phyloP scores from a whole-genome alignment of 2,888 invertebrate species.

The Euproctis similis region DNA sequence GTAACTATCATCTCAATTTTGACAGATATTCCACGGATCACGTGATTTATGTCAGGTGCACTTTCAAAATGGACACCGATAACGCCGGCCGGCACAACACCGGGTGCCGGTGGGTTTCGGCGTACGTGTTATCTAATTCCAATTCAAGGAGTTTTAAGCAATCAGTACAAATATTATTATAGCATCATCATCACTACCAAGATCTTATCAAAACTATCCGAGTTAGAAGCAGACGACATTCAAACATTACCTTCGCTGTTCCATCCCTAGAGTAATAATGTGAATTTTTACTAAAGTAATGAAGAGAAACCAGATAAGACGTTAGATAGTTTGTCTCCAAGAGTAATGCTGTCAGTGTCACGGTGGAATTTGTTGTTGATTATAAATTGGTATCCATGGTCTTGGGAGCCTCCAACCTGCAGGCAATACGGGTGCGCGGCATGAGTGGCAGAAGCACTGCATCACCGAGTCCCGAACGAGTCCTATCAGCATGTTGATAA shows the following conservation, averaged over 20 bases:
- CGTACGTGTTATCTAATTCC: conserved; percentile 10
- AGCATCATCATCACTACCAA: neutral
- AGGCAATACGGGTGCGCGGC: conserved; percentile 87
- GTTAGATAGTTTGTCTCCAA: conserved; percentile 19
- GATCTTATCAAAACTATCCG: neutral
- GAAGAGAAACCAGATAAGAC: conserved; percentile 13
- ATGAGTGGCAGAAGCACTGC: conserved; percentile 96
- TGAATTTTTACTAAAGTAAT: neutral
- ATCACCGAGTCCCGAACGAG: conserved; percentile 93
- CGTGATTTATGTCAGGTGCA: conserved; percentile 35
- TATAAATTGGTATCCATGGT: conserved; percentile 16
- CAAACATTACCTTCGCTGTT: conserved; percentile 19
- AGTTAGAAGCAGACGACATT: conserved; percentile 8
- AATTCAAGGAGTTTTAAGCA: conserved; percentile 12
- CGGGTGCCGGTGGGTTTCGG: conserved; percentile 31
- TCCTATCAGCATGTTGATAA: conserved; percentile 87
- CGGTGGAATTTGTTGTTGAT: conserved; percentile 23
- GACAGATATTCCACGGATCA: too few relatives aligned
- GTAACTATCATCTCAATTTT: too few relatives aligned
- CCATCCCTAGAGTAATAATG: conserved; percentile 1
- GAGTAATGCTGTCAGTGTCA: conserved; percentile 42
- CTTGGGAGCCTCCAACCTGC: conserved; percentile 77
- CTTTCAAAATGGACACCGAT: conserved; percentile 25
- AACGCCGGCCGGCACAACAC: conserved; percentile 34
- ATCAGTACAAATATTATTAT: neutral